A percentile compares a stretch with the other conserved stretches of the same genome.
Conservation (phyloP, 1,140 invertebrate genomes). For the Rhyacophila brunnea region DNA sequence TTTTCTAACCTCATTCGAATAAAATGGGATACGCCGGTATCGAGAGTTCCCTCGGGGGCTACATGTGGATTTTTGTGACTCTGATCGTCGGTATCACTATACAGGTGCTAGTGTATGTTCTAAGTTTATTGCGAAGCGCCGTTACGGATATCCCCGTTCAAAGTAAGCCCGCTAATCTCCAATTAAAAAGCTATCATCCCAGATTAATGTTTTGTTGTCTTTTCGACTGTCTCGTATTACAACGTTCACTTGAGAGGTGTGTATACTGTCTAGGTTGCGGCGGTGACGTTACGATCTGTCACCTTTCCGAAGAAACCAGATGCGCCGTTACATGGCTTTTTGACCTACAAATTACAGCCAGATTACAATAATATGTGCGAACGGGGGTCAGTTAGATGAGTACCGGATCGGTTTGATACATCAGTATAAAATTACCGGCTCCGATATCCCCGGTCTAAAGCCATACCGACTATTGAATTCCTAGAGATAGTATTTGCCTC, state of each 20-base stretch:
- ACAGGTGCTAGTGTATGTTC: conserved; percentile 18
- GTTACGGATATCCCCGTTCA: conserved; percentile 7
- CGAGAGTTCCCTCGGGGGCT: conserved; percentile 11
- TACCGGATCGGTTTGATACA: too few relatives aligned
- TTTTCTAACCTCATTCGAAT: neutral
- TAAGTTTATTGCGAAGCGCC: conserved; percentile 7
- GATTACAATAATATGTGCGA: conserved; percentile 1
- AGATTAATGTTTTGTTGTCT: neutral
- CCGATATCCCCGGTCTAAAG: too few relatives aligned
- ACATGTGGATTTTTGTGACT: conserved; percentile 18
- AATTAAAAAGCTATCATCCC: neutral
- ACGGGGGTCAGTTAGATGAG: neutral
- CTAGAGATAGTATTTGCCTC: neutral
- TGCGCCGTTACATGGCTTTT: conserved; percentile 30
- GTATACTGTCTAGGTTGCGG: too few relatives aligned
- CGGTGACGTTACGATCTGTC: conserved; percentile 8
- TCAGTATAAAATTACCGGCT: too few relatives aligned
- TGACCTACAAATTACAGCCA: conserved; percentile 25
- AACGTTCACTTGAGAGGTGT: too few relatives aligned
- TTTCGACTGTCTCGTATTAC: neutral
- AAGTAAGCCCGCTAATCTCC: conserved; percentile 13
- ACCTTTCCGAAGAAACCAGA: conserved; percentile 12
- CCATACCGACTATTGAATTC: too few relatives aligned
- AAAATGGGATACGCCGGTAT: conserved; percentile 21
- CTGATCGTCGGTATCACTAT: conserved; percentile 6